Percentiles rank a stretch among this genome's conserved stretches.
phyloP scores from a whole-genome alignment of 2,113 vertebrate genomes.

The Promerops cafer region DNA sequence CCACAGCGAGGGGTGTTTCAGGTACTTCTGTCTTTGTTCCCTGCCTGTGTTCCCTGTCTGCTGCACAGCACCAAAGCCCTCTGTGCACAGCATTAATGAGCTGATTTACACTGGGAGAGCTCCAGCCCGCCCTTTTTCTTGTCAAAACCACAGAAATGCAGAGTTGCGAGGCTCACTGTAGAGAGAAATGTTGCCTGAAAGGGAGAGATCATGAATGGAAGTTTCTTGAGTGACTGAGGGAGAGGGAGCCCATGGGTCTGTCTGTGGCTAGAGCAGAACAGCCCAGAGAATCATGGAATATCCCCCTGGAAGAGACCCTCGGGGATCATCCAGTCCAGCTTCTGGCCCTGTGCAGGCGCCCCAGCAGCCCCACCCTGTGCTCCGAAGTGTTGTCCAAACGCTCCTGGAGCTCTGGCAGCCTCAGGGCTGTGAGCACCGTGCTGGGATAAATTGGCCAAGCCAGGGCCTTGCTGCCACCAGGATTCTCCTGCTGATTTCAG shows the following conservation, averaged over 20 bases:
- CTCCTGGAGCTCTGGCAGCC: not conserved
- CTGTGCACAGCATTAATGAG: accelerated
- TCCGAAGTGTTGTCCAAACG: accelerated
- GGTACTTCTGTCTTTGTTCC: accelerated
- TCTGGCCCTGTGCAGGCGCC: not conserved
- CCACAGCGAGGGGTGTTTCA: accelerated
- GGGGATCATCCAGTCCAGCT: not conserved
- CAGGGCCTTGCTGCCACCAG: not conserved
- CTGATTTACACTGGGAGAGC: not conserved
- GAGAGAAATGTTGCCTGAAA: not conserved
- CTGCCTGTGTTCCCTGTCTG: not conserved
- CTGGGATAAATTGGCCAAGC: not conserved
- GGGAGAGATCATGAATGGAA: not conserved
- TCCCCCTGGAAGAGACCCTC: not conserved
- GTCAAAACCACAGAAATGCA: not conserved
- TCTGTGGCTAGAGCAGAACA: not conserved
- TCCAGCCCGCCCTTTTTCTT: not conserved
- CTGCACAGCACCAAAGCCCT: not conserved
- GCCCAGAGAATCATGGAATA: not conserved
- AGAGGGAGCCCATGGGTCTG: not conserved
- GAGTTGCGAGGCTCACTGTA: accelerated
- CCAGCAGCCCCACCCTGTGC: not conserved
- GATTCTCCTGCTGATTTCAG: not conserved
- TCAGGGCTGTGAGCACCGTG: accelerated
- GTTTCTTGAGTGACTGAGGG: not conserved